Conservation (phyloP, 2,888 invertebrate genomes). For the Pseudococcus viburni region DNA sequence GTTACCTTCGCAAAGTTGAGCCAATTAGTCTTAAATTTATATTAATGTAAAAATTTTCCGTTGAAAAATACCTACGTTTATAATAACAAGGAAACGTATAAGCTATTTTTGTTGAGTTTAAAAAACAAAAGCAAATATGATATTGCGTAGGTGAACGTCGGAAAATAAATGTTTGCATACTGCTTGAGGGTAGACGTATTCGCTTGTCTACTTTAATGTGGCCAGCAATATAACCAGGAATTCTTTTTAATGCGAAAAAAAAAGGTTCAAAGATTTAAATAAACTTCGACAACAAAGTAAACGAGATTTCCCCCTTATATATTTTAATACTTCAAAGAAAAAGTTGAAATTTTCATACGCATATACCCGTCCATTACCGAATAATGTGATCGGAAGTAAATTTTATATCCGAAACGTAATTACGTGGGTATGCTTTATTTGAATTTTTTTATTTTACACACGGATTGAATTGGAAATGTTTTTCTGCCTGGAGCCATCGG, state of each 20-base stretch:
- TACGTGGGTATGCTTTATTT: not conserved
- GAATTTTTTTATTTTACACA: not conserved
- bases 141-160: constrained; percentile 13
- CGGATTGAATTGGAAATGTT: not conserved
- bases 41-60: constrained; percentile 1
- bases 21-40: constrained; percentile 23
- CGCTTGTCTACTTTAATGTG: constrained; percentile 29
- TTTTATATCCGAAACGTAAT: not conserved
- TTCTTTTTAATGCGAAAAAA: constrained; percentile 4
- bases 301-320: not conserved
- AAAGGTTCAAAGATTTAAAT: constrained; percentile 17
- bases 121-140: constrained; percentile 21
- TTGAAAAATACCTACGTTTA: not conserved
- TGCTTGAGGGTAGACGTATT: constrained; percentile 27
- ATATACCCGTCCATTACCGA: not conserved
- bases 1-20: not conserved
- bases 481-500: not conserved
- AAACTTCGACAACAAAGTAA: constrained; percentile 32
- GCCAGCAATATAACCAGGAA: constrained; percentile 11
- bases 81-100: not conserved
- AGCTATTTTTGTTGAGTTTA: constrained; percentile 14
- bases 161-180: constrained; percentile 41
- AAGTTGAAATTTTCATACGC: not conserved
- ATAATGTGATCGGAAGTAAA: constrained; percentile 14
- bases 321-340: constrained; percentile 4